A percentile compares a stretch with the other conserved stretches of the same genome.
These are phyloP conservation scores for Busseola fusca DNA, from an alignment of 2,888 invertebrate species.

Conservation along the genomic window DNA sequence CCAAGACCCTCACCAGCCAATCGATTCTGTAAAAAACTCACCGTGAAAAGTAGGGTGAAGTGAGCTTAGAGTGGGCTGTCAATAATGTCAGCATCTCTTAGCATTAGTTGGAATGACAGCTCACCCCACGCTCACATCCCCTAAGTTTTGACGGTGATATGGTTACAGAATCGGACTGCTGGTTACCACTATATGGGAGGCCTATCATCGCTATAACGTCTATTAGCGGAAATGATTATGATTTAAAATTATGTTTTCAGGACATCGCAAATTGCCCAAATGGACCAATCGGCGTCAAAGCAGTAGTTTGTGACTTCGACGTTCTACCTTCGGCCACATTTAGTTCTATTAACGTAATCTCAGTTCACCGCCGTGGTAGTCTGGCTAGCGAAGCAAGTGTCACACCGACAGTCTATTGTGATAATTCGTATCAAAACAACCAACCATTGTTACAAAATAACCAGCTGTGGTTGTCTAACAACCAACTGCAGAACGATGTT, in stretches of 20 bases:
- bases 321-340: background rate
- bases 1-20: too few relatives aligned
- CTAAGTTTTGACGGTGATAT: too few relatives aligned
- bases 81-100: too few relatives aligned
- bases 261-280: slow-evolving; percentile 3
- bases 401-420: slow-evolving; percentile 3
- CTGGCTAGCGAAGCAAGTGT: background rate
- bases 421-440: background rate
- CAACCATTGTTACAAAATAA: slow-evolving; percentile 11
- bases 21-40: too few relatives aligned
- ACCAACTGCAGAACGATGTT: slow-evolving; percentile 2
- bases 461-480: slow-evolving; percentile 1
- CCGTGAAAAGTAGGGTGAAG: too few relatives aligned
- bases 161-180: too few relatives aligned
- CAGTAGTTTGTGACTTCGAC: slow-evolving; percentile 11
- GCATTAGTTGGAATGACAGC: too few relatives aligned
- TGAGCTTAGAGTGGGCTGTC: too few relatives aligned
- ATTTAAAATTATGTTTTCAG: slow-evolving; percentile 5
- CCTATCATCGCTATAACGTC: background rate
- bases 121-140: too few relatives aligned
- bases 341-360: background rate
- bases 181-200: background rate
- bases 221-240: background rate
- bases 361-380: slow-evolving; percentile 3
- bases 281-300: background rate